Base-by-base conservation (phyloP, 2,797 vertebrate species). In the Enteromius anoplus region DNA sequence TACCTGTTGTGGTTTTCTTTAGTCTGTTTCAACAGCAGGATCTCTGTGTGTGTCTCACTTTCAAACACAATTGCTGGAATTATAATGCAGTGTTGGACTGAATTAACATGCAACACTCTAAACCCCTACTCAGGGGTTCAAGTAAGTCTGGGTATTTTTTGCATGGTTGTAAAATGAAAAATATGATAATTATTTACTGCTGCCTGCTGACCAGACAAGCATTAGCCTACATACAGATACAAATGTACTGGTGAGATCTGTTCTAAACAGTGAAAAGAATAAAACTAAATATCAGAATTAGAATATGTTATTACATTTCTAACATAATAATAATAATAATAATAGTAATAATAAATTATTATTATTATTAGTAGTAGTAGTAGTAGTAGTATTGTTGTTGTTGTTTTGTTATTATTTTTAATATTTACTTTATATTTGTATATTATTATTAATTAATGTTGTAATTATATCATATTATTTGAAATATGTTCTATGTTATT, bases 11-110 rank as follows among this genome's bases (percentile, higher is more conserved):
- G 70, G 47, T 64, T 80, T 75, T 75, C 70, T 40, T 75, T 64
- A 51, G 58, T 42, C 80, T 71, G 78, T 71, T 80, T 60, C 23
- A 60, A 71, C 78, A 81, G 69, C 58, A 62, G 17, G 69, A 37
- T 64, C 7, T 73, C 70, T 73, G 80, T 21, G 12, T 64, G 42
- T 75, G 29, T 75, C 80, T 81, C 45, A 40, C 70, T 65, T 66
- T 75, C 45, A 49, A 45, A 65, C 70, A 66, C 42, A 65, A 26
- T 26, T 58, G 40, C 47, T 81, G n/a, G 32, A 82, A 66, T 75
- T 75, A 34, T 37, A 82, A 82, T 65, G 70, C 42, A 80, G 65
- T 26, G 78, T 55, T 45, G 12, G 40, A 9, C 9, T 62, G 19
- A 81, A 72, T 32, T 71, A 49, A 42, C 40, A 71, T 80, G 9